These are phyloP conservation scores for Hipposideros larvatus DNA, from an alignment of 2,797 vertebrate species.

Conservation along the genomic window DNA sequence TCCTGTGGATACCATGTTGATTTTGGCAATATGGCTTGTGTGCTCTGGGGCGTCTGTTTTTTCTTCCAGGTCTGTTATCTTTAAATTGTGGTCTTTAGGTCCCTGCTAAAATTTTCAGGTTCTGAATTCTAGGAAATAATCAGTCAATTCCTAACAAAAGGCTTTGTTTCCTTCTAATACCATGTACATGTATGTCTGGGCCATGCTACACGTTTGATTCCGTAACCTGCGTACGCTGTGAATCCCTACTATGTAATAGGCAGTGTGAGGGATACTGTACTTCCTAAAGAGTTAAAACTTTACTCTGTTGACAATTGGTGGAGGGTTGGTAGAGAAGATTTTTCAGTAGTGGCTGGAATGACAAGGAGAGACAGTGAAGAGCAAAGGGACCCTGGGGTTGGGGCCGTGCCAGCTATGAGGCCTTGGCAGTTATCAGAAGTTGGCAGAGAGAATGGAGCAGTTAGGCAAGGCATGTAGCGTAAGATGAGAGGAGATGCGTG, in stretches of 20 bases:
- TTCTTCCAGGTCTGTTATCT: not conserved
- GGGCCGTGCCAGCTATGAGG: not conserved
- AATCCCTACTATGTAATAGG: not conserved
- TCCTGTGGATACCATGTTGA: not conserved
- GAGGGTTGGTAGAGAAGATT: not conserved
- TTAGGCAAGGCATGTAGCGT: not conserved
- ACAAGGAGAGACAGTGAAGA: not conserved
- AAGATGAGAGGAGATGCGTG: not conserved
- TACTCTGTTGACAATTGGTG: not conserved
- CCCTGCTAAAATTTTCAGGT: not conserved
- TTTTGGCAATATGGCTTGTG: not conserved
- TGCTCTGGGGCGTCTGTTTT: not conserved
- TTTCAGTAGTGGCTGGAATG: not conserved
- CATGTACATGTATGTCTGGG: not conserved
- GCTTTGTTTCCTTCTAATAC: not conserved
- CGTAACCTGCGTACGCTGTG: not conserved
- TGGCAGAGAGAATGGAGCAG: not conserved
- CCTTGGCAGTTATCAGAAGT: not conserved
- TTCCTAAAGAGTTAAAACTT: not conserved
- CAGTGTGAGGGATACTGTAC: not conserved
- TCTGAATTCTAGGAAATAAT: not conserved
- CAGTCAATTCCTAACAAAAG: not conserved
- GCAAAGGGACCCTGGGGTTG: not conserved
- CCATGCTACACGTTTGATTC: not conserved
- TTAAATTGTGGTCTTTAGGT: not conserved